Evolutionary conservation across 2,797 vertebrate species (phyloP).

Genomic region (Rostrhamus sociabilis): DNA sequence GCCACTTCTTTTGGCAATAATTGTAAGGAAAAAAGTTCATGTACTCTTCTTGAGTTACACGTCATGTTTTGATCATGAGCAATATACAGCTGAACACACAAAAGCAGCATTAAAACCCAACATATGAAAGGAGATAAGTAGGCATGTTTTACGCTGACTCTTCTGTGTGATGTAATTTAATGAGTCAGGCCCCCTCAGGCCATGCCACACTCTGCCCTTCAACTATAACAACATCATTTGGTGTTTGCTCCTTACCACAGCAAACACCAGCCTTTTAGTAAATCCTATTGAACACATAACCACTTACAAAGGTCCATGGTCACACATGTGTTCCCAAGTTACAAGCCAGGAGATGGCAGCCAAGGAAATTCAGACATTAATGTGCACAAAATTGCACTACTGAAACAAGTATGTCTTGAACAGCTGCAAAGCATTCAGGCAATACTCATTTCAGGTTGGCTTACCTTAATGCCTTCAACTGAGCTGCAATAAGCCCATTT

Average conservation of each 20-base stretch:
- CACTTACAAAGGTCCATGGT: not conserved
- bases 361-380: not conserved
- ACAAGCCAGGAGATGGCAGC: not conserved
- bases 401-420: not conserved
- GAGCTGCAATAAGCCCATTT: not conserved
- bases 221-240: not conserved
- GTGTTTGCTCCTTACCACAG: not conserved
- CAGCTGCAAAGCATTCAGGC: not conserved
- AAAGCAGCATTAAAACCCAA: not conserved
- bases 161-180: not conserved
- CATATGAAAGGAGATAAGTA: not conserved
- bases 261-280: not conserved
- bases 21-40: not conserved
- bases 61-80: rapidly evolving
- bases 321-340: not conserved
- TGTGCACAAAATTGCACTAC: not conserved
- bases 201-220: not conserved
- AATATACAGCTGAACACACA: rapidly evolving
- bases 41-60: not conserved
- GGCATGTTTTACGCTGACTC: not conserved
- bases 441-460: not conserved
- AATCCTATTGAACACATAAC: not conserved
- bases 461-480: not conserved
- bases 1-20: not conserved
- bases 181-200: not conserved